A percentile compares a stretch with the other conserved stretches of the same genome.
These are phyloP conservation scores for Latheticus oryzae DNA, from an alignment of 2,888 invertebrate genomes.

Conservation along the genomic window DNA sequence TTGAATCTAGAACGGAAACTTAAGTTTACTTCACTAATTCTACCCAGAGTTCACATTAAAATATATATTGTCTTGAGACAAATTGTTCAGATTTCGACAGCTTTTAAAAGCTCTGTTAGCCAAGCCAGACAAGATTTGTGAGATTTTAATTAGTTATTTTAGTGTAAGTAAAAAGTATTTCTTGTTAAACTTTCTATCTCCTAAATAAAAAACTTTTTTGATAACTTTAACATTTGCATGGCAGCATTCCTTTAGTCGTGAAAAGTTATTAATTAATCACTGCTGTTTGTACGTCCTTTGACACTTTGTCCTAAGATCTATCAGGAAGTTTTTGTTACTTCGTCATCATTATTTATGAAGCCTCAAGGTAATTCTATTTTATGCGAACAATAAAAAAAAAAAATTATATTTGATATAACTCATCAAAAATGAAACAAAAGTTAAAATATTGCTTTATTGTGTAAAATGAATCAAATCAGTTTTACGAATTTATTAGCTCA, in stretches of 20 bases:
- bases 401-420: constrained; percentile 7
- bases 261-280: constrained; percentile 37
- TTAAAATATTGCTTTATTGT: too few species aligned
- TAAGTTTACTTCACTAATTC: constrained; percentile 21
- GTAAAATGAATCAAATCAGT: too few species aligned
- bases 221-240: constrained; percentile 21
- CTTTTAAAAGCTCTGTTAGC: too few species aligned
- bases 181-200: constrained; percentile 11
- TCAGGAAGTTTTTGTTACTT: constrained; percentile 29
- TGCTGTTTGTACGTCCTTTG: constrained; percentile 29
- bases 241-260: constrained; percentile 16
- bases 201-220: constrained; percentile 11
- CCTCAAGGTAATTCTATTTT: constrained; percentile 13
- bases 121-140: too few species aligned
- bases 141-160: constrained; percentile 22
- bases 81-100: constrained; percentile 1
- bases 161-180: constrained; percentile 18
- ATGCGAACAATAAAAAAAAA: constrained; percentile 25
- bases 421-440: too few species aligned
- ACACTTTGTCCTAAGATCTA: constrained; percentile 34
- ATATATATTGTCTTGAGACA: constrained; percentile 3
- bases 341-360: constrained; percentile 31
- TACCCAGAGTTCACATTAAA: constrained; percentile 4
- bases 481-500: too few species aligned
- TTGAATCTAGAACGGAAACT: constrained; percentile 12